phyloP scores from a whole-genome alignment of 2,113 vertebrate species.

The Ranitomeya imitator region DNA sequence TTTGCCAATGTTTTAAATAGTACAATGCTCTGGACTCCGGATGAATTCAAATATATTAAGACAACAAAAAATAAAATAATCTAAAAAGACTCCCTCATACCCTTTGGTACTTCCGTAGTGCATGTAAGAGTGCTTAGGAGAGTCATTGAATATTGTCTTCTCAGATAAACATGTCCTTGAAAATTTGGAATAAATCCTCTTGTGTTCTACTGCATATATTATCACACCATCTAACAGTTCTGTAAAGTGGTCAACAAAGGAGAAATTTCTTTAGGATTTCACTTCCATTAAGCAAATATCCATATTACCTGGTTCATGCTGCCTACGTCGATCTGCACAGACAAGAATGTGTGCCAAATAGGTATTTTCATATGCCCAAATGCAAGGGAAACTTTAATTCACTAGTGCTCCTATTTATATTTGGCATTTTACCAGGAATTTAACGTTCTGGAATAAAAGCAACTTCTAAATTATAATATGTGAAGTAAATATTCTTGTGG shows the following conservation, averaged over 20 bases:
- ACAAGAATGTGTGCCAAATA: slow-evolving; percentile 64
- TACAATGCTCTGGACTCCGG: slow-evolving; percentile 68
- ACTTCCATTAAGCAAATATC: slow-evolving; percentile 45
- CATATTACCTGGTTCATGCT: slow-evolving; percentile 63
- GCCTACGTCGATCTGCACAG: slow-evolving; percentile 60
- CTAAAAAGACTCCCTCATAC: slow-evolving; percentile 19
- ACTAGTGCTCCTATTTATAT: slow-evolving; percentile 81
- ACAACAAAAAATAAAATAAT: slow-evolving; percentile 48
- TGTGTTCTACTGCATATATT: slow-evolving; percentile 57
- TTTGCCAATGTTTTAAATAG: slow-evolving; percentile 67
- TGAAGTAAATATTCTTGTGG: slow-evolving; percentile 76
- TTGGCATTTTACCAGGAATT: slow-evolving; percentile 84
- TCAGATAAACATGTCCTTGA: slow-evolving; percentile 69
- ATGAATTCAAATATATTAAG: slow-evolving; percentile 66
- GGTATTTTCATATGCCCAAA: slow-evolving; percentile 73
- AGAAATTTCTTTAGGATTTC: slow-evolving; percentile 61
- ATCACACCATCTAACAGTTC: slow-evolving; percentile 63
- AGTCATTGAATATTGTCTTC: slow-evolving; percentile 65
- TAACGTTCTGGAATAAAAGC: slow-evolving; percentile 72
- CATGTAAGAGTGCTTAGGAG: slow-evolving; percentile 67
- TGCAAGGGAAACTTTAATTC: slow-evolving; percentile 84
- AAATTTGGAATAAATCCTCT: slow-evolving; percentile 61
- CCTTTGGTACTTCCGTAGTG: slow-evolving; percentile 60
- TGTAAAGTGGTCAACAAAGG: slow-evolving; percentile 69
- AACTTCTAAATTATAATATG: slow-evolving; percentile 69